Evolutionary conservation across 2,797 vertebrate species (phyloP).

Genomic region (Coccyzus lansbergi): DNA sequence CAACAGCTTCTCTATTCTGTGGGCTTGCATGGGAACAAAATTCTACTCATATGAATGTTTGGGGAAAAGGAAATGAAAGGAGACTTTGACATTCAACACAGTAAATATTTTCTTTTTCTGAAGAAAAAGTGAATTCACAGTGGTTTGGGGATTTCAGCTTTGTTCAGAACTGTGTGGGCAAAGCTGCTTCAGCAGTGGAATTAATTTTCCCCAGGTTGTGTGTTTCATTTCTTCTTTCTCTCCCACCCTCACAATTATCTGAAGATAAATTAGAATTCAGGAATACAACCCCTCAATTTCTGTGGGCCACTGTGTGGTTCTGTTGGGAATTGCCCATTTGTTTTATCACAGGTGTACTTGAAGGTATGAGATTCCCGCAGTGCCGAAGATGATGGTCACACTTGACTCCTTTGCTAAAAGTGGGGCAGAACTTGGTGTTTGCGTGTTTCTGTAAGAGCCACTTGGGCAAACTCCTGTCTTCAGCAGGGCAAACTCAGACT

Average conservation of each 20-base stretch:
- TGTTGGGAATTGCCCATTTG: not conserved
- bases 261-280: not conserved
- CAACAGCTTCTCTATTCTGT: conserved; percentile 6
- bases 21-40: not conserved
- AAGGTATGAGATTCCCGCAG: not conserved
- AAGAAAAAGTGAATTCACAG: not conserved
- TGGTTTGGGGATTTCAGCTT: not conserved
- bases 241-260: not conserved
- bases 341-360: not conserved
- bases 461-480: not conserved
- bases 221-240: not conserved
- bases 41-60: not conserved
- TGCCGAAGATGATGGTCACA: not conserved
- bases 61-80: conserved; percentile 17
- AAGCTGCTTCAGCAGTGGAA: not conserved
- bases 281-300: not conserved
- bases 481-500: not conserved
- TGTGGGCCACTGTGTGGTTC: not conserved
- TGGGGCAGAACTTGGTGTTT: not conserved
- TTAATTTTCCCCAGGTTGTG: not conserved
- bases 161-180: not conserved
- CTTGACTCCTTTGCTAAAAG: not conserved
- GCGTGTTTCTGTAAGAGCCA: not conserved
- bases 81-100: not conserved
- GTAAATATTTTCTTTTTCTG: not conserved